Evolutionary conservation across 2,888 invertebrate species (phyloP), one percentile per base, ranked within the genome.

Genomic region (Galerucella calmariensis): DNA sequence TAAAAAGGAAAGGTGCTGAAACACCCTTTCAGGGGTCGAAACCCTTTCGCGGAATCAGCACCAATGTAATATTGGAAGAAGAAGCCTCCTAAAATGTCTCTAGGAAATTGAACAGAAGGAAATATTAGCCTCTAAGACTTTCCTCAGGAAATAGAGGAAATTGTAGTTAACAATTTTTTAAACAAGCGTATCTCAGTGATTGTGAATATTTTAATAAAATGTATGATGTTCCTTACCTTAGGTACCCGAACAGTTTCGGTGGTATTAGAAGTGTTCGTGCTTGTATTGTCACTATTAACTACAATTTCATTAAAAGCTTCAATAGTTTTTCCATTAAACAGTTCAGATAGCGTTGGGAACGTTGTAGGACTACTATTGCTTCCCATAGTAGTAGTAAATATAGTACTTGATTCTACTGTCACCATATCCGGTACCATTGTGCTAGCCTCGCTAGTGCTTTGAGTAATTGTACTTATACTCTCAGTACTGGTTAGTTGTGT

Each of bases 281-380:
- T 77, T 63, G 75, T 59, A 58, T 74, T 81, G 9, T 69, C 71
- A 51, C 75, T 88, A 88, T 89, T 90, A 88, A 89, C 90, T 82
- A 90, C 89, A 87, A 91, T 83, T 77, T 82, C 89, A 88, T 90
- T 90, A 87, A 89, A 90, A 80, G 90, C 91, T 82, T 90, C 89
- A 84, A 91, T 89, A 85, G 90, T 88, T 89, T 89, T 90, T 87
- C 90, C 90, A 87, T 90, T 90, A 51, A 79, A 76, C 88, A 91
- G 88, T 86, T 90, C 90, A 85, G 90, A 89, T 88, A 91, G 86
- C 86, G 89, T 89, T 85, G 90, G 90, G 87, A 90, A 87, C 88
- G 90, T 90, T 86, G 90, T 88, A 20, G 44, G 14, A 86, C 67
- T 75, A 88, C 69, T 68, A 12, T 68, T 72, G 9, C 59, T 51